Base-by-base conservation (phyloP, 2,888 invertebrate species). In the Merodon equestris region DNA sequence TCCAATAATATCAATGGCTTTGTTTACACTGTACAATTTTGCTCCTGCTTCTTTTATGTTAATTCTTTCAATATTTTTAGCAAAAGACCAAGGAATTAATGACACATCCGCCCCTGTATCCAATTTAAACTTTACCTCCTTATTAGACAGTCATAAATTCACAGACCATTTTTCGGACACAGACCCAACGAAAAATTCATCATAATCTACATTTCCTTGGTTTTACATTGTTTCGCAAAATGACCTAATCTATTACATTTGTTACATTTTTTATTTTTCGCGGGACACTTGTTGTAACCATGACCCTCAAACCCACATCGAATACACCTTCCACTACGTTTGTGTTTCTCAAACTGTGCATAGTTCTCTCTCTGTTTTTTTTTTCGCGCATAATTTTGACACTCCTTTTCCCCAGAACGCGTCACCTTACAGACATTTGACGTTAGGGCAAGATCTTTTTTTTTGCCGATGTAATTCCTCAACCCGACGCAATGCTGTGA, bases 51-150 rank as follows among this genome's bases (percentile, higher is more conserved):
- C 13, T 40, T 38, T 19, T 9, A 58, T n/a, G 1, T 9, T 10
- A 12, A 60, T 58, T 18, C 17, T 15, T 13, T 51, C 19, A n/a
- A 27, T 44, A 10, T 27, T 9, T 42, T 19, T 57, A n/a, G 36
- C 40, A 47, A 45, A 18, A 18, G 27, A 4, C 48, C 64, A 66
- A 1, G 64, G 54, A 10, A 64, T 18, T 19, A 66, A 15, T 40
- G 56, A 47, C 18, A 56, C 64, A 14, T 64, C 64, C 1, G 54
- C 64, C 12, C 64, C 66, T 18, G 66, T 66, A 13, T 66, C 56
- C 38, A 57, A 48, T n/a, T 66, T 66, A 12, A 66, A 66, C 15
- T 13, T 50, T 13, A 48, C 56, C 19, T 27, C 42, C 19, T 56
- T 42, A 10, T 12, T n/a, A 10, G 48, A 40, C 7, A 57, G 56